These are phyloP conservation scores for Agapostemon virescens DNA, from an alignment of 2,888 invertebrate genomes.

Conservation along the genomic window DNA sequence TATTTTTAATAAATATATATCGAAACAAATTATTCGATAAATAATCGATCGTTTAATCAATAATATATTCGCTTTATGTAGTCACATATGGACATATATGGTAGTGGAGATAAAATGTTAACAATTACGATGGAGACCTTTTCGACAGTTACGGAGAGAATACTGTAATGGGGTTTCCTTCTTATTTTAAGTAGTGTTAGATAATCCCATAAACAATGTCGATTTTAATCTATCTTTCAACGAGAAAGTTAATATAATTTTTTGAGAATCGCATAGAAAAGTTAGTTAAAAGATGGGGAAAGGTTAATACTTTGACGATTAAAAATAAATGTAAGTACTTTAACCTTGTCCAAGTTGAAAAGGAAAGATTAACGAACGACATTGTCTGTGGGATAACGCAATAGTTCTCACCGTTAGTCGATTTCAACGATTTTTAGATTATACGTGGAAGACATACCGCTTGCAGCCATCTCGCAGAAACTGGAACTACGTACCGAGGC, in stretches of 20 bases:
- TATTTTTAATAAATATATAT: no score
- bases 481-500: slow-evolving; percentile 57
- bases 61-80: no score
- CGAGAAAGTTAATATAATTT: not conserved
- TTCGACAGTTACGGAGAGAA: no score
- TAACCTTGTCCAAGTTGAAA: not conserved
- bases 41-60: no score
- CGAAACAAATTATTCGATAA: no score
- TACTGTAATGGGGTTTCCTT: not conserved
- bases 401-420: not conserved
- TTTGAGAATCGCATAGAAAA: not conserved
- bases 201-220: not conserved
- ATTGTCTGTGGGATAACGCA: not conserved
- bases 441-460: slow-evolving; percentile 77
- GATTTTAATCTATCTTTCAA: not conserved
- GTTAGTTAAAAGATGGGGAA: not conserved
- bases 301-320: not conserved
- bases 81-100: no score
- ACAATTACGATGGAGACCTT: no score
- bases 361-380: not conserved
- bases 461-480: slow-evolving; percentile 69
- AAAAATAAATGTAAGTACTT: not conserved
- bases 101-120: no score
- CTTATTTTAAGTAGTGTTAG: not conserved
- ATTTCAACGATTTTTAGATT: slow-evolving; percentile 70